Evolutionary conservation across 2,797 vertebrate genomes (phyloP).

Genomic region (Mionectes olivaceus): DNA sequence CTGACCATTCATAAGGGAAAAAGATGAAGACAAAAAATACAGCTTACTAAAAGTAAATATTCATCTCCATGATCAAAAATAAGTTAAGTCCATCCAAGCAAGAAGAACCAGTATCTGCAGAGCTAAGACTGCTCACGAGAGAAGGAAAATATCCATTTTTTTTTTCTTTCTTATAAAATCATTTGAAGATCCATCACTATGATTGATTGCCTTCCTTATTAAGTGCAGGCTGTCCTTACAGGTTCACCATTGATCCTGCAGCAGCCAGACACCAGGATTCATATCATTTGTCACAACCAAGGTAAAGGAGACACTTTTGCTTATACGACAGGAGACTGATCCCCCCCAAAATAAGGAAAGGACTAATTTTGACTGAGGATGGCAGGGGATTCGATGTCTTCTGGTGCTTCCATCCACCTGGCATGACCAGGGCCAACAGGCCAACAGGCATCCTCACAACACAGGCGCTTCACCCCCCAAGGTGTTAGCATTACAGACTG

Average conservation of each 20-base stretch:
- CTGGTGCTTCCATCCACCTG: constrained; percentile 16
- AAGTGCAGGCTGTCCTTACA: background rate
- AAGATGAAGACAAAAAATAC: background rate
- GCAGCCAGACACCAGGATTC: background rate
- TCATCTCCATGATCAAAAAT: constrained; percentile 29
- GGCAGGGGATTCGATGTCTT: background rate
- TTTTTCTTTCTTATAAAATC: constrained; percentile 68
- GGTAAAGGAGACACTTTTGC: background rate
- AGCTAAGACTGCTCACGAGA: constrained; percentile 22
- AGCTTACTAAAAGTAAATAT: constrained; percentile 30
- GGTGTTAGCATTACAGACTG: background rate
- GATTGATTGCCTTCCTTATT: background rate
- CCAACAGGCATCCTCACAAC: rapidly evolving
- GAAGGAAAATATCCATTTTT: background rate
- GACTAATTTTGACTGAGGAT: constrained; percentile 29
- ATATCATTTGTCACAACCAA: background rate
- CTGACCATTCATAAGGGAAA: background rate
- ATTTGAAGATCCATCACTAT: constrained; percentile 63
- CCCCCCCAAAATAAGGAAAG: background rate
- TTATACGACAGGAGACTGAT: constrained; percentile 35
- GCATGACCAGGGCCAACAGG: background rate
- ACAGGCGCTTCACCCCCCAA: background rate
- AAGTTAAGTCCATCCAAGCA: background rate
- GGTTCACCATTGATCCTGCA: constrained; percentile 17
- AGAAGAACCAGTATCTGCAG: constrained; percentile 35